Conservation (phyloP, 2,888 invertebrate genomes). For the Didymodactylos carnosus region DNA sequence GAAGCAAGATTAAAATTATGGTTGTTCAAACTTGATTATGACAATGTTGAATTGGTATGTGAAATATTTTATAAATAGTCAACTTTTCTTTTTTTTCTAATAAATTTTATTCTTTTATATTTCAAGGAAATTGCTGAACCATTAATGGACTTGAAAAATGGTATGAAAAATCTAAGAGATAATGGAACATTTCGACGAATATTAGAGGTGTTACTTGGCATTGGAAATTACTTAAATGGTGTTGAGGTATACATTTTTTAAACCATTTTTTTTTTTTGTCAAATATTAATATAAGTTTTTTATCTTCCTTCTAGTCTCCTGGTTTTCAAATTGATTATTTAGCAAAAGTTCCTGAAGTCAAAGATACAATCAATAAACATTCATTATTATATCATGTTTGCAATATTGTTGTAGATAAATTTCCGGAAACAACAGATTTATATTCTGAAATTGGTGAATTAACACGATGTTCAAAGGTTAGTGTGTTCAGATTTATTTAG, state of each 20-base stretch:
- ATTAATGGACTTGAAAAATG: slow-evolving; percentile 89
- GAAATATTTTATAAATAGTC: background rate
- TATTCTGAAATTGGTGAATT: slow-evolving; percentile 55
- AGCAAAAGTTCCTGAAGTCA: slow-evolving; percentile 83
- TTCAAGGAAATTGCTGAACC: slow-evolving; percentile 86
- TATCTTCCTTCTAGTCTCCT: slow-evolving; percentile 58
- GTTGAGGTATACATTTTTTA: slow-evolving; percentile 38
- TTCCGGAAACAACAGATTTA: slow-evolving; percentile 77
- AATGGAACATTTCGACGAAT: slow-evolving; percentile 87
- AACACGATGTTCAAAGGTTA: slow-evolving; percentile 44
- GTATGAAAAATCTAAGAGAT: slow-evolving; percentile 66
- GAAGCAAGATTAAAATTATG: slow-evolving; percentile 77
- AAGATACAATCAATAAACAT: slow-evolving; percentile 96
- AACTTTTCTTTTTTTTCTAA: background rate
- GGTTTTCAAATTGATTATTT: slow-evolving; percentile 94
- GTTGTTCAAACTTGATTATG: slow-evolving; percentile 96
- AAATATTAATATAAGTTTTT: slow-evolving; percentile 15
- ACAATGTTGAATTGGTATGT: slow-evolving; percentile 65
- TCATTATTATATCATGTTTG: slow-evolving; percentile 87
- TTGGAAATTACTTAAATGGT: slow-evolving; percentile 89
- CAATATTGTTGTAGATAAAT: slow-evolving; percentile 87
- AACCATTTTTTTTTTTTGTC: background rate
- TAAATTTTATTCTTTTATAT: background rate
- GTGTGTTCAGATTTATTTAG: background rate
- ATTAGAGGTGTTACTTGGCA: slow-evolving; percentile 69